A percentile compares a stretch with the other conserved stretches of the same genome.
Conservation (phyloP, 1,140 invertebrate species). For the Gonatopus flavifemur region DNA sequence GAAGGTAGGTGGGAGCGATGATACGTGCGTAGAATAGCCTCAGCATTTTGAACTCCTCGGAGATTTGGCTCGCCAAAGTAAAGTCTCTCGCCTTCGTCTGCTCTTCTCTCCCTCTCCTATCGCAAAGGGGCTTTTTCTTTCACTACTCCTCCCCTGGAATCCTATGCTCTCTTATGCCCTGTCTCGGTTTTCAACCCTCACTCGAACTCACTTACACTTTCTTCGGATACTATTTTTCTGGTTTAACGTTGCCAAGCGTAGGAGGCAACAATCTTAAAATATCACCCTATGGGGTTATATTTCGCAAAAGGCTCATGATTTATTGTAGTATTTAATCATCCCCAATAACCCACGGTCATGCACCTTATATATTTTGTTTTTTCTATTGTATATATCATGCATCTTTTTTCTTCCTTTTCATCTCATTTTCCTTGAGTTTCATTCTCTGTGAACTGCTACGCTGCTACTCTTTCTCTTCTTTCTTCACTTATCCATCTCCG, state of each 20-base stretch:
- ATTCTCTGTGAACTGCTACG: constrained; percentile 2
- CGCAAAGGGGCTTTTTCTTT: too few relatives aligned
- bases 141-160: not conserved
- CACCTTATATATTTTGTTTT: constrained; percentile 21
- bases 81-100: constrained; percentile 17
- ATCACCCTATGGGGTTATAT: constrained; percentile 36
- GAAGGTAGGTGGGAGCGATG: constrained; percentile 34
- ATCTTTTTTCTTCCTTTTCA: constrained; percentile 12
- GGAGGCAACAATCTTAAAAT: constrained; percentile 45
- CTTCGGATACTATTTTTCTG: constrained; percentile 15
- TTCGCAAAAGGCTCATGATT: constrained; percentile 35
- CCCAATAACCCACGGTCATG: constrained; percentile 41
- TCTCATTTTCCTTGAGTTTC: constrained; percentile 15
- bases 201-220: not conserved
- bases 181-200: not conserved
- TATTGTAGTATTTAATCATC: constrained; percentile 52
- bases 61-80: constrained; percentile 41
- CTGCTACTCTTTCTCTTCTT: not conserved
- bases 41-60: constrained; percentile 40
- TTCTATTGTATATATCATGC: too few relatives aligned
- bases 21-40: constrained; percentile 48
- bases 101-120: not conserved
- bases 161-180: not conserved
- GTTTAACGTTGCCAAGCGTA: not conserved
- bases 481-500: not conserved